A percentile compares a stretch with the other conserved stretches of the same genome.
phyloP scores from a whole-genome alignment of 2,888 invertebrate genomes.

The Bellardia pandia region DNA sequence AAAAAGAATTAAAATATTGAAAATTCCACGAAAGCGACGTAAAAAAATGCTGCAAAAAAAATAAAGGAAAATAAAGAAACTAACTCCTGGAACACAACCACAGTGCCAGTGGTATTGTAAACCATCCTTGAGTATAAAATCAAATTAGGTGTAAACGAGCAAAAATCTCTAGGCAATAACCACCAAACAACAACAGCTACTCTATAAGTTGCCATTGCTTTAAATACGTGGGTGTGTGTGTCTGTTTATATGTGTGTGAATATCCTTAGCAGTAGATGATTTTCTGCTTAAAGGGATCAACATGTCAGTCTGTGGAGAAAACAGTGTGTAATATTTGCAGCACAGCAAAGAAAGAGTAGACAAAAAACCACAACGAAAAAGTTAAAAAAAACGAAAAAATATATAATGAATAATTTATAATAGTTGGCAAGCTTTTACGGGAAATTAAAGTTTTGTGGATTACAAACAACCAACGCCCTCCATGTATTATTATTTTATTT shows the following conservation, averaged over 20 bases:
- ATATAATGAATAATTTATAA: slow-evolving; percentile 83
- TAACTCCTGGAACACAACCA: slow-evolving; percentile 71
- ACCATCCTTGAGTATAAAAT: slow-evolving; percentile 78
- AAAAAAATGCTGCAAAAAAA: slow-evolving; percentile 32
- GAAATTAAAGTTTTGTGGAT: slow-evolving; percentile 82
- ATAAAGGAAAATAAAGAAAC: neutral
- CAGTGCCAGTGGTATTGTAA: slow-evolving; percentile 75
- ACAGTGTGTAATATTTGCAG: slow-evolving; percentile 14
- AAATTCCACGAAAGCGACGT: slow-evolving; percentile 51
- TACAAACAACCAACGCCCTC: slow-evolving; percentile 48
- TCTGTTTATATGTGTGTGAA: slow-evolving; percentile 25
- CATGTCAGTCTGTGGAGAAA: slow-evolving; percentile 60
- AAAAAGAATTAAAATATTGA: slow-evolving; percentile 37
- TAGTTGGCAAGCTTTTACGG: slow-evolving; percentile 80
- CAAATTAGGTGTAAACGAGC: slow-evolving; percentile 83
- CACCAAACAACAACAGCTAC: slow-evolving; percentile 58
- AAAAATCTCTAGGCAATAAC: slow-evolving; percentile 72
- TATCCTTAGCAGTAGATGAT: slow-evolving; percentile 58
- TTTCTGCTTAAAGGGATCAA: slow-evolving; percentile 71
- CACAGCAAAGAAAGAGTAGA: slow-evolving; percentile 44
- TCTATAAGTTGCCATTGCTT: slow-evolving; percentile 29
- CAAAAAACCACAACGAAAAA: slow-evolving; percentile 61
- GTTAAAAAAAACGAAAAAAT: slow-evolving; percentile 59
- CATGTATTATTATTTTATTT: neutral
- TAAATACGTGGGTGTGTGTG: slow-evolving; percentile 15